These are phyloP conservation scores for Carcina quercana DNA, from an alignment of 2,888 invertebrate genomes.

Conservation along the genomic window DNA sequence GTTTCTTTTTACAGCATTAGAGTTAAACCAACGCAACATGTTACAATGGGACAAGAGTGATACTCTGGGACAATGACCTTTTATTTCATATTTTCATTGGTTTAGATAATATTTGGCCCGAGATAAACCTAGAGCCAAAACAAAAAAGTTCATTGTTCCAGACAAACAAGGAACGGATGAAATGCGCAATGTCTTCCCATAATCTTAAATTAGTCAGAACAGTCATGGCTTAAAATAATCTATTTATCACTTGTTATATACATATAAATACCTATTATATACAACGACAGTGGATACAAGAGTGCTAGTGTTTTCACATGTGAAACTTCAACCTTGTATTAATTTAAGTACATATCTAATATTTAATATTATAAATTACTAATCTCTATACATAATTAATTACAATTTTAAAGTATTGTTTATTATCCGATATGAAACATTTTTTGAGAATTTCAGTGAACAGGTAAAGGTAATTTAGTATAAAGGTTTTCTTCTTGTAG, in stretches of 20 bases:
- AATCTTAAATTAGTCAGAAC: conserved; percentile 63
- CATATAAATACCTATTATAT: conserved; percentile 66
- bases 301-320: conserved; percentile 76
- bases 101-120: conserved; percentile 1
- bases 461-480: conserved; percentile 65
- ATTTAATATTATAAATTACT: conserved; percentile 70
- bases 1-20: conserved; percentile 4
- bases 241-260: conserved; percentile 61
- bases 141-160: conserved; percentile 55
- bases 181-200: conserved; percentile 76
- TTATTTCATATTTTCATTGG: conserved; percentile 18
- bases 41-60: conserved; percentile 53
- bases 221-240: conserved; percentile 69
- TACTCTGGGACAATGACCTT: conserved; percentile 56
- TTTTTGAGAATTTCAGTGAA: conserved; percentile 53
- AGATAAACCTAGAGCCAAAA: conserved; percentile 3
- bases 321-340: conserved; percentile 66
- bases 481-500: conserved; percentile 54
- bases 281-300: conserved; percentile 63
- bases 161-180: conserved; percentile 71
- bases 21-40: conserved; percentile 38
- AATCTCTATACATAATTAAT: too few relatives aligned
- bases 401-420: conserved; percentile 51
- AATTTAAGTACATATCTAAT: conserved; percentile 48
- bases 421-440: conserved; percentile 46